Evolutionary conservation across 2,797 vertebrate species (phyloP).

Genomic region (Chaetodon trifasciatus): DNA sequence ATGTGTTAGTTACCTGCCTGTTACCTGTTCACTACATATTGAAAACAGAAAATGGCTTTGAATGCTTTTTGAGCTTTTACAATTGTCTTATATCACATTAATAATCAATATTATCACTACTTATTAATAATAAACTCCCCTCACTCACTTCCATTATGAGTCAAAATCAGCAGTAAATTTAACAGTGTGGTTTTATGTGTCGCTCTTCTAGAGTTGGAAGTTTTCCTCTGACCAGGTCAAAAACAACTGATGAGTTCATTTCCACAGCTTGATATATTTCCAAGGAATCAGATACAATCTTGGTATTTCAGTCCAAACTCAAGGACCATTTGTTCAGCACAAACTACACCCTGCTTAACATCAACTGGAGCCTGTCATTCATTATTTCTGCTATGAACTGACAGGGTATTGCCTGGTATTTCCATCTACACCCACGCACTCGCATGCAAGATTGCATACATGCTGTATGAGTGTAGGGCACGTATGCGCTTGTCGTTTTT

Average conservation of each 20-base stretch:
- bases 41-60: too few species aligned
- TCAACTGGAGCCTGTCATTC: slow-evolving; percentile 38
- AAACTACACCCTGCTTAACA: slow-evolving; percentile 48
- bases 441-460: neutral
- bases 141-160: neutral
- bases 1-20: too few species aligned
- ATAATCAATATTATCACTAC: neutral
- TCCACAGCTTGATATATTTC: slow-evolving; percentile 37
- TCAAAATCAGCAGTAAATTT: neutral
- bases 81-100: too few species aligned
- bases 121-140: slow-evolving; percentile 1
- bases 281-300: slow-evolving; percentile 63
- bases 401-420: slow-evolving; percentile 34
- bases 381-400: slow-evolving; percentile 36
- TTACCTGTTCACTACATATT: too few species aligned
- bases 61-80: too few species aligned
- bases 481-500: neutral
- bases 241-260: slow-evolving; percentile 12
- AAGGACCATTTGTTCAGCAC: slow-evolving; percentile 51
- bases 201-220: neutral
- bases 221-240: slow-evolving; percentile 23
- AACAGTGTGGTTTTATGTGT: neutral
- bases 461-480: neutral
- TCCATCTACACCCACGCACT: slow-evolving; percentile 29
- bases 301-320: slow-evolving; percentile 43